A percentile compares a stretch with the other conserved stretches of the same genome.
Conservation (phyloP, 2,113 vertebrate species). For the Nothocercus julius region DNA sequence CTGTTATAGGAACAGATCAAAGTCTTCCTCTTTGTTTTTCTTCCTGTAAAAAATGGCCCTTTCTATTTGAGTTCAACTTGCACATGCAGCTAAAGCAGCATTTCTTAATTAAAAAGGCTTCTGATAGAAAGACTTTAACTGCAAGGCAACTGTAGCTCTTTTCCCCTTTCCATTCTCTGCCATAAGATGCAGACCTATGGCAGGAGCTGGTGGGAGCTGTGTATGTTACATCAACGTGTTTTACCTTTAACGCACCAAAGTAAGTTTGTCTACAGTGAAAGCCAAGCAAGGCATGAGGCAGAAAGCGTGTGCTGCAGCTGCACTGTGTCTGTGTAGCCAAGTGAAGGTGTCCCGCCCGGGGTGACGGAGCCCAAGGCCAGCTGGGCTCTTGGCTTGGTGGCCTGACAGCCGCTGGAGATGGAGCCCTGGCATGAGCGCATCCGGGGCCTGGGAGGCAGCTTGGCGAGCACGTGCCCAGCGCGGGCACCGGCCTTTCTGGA, state of each 20-base stretch:
- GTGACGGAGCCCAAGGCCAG: neutral
- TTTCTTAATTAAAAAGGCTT: no score
- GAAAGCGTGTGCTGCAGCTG: neutral
- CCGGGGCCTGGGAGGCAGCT: neutral
- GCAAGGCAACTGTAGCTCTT: no score
- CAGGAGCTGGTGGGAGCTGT: neutral
- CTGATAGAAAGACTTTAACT: no score
- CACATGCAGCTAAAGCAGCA: neutral
- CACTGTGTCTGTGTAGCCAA: neutral
- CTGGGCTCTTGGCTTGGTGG: neutral
- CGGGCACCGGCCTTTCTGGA: neutral
- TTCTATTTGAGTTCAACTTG: neutral
- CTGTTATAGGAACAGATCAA: neutral
- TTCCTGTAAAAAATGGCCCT: neutral
- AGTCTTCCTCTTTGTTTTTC: neutral
- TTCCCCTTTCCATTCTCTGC: no score
- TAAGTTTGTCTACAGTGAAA: neutral
- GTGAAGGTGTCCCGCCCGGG: neutral
- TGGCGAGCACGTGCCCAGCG: neutral
- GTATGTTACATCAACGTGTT: neutral
- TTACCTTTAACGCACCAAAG: neutral
- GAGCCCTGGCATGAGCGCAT: neutral
- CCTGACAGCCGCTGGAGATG: neutral
- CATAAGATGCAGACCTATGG: fast-evolving
- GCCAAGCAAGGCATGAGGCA: neutral